Conservation (phyloP, 2,888 invertebrate genomes). For the Cheilosia grossa region DNA sequence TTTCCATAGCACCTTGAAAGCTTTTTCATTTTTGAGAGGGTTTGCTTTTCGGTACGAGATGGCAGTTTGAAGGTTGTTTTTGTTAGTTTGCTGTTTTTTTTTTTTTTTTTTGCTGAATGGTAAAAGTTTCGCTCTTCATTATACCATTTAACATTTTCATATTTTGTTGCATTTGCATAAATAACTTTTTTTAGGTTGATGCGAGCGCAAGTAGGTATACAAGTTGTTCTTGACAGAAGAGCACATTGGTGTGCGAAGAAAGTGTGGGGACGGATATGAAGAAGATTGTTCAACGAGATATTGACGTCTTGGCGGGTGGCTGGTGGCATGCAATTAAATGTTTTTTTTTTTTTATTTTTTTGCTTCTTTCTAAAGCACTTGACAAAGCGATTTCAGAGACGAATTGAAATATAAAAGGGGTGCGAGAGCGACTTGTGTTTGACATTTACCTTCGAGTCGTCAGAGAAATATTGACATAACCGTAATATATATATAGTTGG, state of each 20-base stretch:
- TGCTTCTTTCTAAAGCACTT: not conserved
- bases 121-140: constrained; percentile 46
- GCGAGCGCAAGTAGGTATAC: not conserved
- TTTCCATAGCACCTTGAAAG: constrained; percentile 57
- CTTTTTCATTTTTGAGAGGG: not conserved
- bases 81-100: constrained; percentile 20
- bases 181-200: constrained; percentile 39
- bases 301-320: constrained; percentile 47
- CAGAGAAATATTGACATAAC: constrained; percentile 52
- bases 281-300: constrained; percentile 32
- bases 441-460: constrained; percentile 56
- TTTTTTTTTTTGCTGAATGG: constrained; percentile 44
- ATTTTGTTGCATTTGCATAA: constrained; percentile 40
- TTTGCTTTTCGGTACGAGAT: not conserved
- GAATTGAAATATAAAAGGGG: constrained; percentile 29
- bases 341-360: constrained; percentile 18
- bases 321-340: constrained; percentile 46
- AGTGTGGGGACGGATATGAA: not conserved
- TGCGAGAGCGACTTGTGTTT: constrained; percentile 38
- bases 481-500: too few relatives aligned
- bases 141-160: constrained; percentile 19
- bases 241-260: not conserved
- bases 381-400: constrained; percentile 10
- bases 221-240: not conserved
- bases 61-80: constrained; percentile 23